phyloP scores from a whole-genome alignment of 2,888 invertebrate species.

The Morpho helenor region DNA sequence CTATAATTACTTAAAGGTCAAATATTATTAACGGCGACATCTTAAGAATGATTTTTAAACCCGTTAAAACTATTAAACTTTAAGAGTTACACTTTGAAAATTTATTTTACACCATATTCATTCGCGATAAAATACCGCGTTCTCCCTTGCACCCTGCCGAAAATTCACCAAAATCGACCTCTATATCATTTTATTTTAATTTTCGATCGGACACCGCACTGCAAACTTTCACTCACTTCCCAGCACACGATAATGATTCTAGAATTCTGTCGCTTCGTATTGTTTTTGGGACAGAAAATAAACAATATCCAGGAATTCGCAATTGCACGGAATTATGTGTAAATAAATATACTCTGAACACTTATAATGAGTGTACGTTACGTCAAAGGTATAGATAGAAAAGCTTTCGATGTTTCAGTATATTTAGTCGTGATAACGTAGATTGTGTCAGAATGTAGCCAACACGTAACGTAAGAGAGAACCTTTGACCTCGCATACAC shows the following conservation, averaged over 20 bases:
- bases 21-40: no score
- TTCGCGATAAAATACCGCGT: slow-evolving; percentile 4
- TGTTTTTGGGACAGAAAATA: slow-evolving; percentile 3
- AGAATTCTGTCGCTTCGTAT: slow-evolving; percentile 23
- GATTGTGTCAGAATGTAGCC: slow-evolving; percentile 28
- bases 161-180: slow-evolving; percentile 6
- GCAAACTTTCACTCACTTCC: slow-evolving; percentile 25
- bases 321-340: slow-evolving; percentile 7
- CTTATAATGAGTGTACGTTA: slow-evolving; percentile 27
- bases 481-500: slow-evolving; percentile 24
- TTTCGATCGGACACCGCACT: slow-evolving; percentile 27
- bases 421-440: slow-evolving; percentile 33
- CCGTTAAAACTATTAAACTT: no score
- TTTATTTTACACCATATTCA: not conserved
- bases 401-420: slow-evolving; percentile 39
- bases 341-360: slow-evolving; percentile 15
- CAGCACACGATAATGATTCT: slow-evolving; percentile 26
- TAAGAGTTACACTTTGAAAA: no score
- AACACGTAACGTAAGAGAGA: slow-evolving; percentile 28
- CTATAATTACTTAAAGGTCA: no score
- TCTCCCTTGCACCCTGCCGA: not conserved
- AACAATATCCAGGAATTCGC: not conserved
- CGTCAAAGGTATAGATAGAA: slow-evolving; percentile 32
- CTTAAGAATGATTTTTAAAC: no score
- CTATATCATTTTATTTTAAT: slow-evolving; percentile 17